A percentile compares a stretch with the other conserved stretches of the same genome.
Evolutionary conservation across 2,113 vertebrate species (phyloP).

Genomic region (Passer domesticus): DNA sequence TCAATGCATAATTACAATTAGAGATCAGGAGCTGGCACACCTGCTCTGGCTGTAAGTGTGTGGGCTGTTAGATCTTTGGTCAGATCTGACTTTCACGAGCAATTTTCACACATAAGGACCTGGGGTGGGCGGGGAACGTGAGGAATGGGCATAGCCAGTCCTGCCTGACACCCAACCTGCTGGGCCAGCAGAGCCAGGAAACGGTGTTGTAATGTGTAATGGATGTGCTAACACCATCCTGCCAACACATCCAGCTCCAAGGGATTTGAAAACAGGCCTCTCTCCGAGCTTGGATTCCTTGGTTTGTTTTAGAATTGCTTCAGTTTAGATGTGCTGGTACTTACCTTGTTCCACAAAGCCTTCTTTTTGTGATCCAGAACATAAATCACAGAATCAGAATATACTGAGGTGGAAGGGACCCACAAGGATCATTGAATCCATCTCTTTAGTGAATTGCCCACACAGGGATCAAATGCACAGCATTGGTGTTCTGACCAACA

Average conservation of each 20-base stretch:
- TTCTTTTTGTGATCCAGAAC: not conserved
- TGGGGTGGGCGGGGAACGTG: rapidly evolving
- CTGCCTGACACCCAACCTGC: not conserved
- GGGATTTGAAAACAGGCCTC: not conserved
- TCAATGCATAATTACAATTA: not conserved
- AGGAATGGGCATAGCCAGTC: rapidly evolving
- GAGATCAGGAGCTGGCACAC: not conserved
- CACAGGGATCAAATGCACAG: rapidly evolving
- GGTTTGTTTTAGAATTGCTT: not conserved
- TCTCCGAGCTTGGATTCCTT: not conserved
- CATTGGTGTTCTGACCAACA: not conserved
- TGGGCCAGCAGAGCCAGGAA: not conserved
- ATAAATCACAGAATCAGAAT: not conserved
- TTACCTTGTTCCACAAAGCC: not conserved
- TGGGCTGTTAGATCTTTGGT: not conserved
- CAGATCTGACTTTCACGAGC: not conserved
- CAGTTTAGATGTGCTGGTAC: not conserved
- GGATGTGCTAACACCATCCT: not conserved
- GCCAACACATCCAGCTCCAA: not conserved
- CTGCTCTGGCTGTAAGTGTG: not conserved
- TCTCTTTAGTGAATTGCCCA: not conserved
- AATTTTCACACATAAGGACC: not conserved
- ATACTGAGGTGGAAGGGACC: not conserved
- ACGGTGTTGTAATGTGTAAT: not conserved
- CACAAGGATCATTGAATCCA: not conserved